phyloP scores from a whole-genome alignment of 2,888 invertebrate species.

The Embidobia sp. region DNA sequence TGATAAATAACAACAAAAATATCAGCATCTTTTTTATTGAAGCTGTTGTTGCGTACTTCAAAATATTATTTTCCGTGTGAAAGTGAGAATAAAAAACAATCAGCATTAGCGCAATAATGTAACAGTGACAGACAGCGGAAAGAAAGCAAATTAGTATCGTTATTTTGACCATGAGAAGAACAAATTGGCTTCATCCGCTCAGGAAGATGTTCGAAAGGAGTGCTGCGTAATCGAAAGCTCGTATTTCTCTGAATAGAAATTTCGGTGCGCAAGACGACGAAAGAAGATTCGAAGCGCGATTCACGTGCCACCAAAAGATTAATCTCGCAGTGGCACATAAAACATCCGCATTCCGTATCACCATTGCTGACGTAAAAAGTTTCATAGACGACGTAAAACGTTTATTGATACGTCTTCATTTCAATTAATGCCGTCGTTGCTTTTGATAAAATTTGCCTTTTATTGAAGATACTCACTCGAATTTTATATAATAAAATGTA shows the following conservation, averaged over 20 bases:
- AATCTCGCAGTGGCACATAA: conserved; percentile 53
- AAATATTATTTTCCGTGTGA: neutral
- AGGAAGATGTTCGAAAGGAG: conserved; percentile 60
- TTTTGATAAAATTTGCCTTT: conserved; percentile 10
- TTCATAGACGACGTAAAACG: conserved; percentile 47
- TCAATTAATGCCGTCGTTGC: conserved; percentile 34
- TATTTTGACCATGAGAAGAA: conserved; percentile 60
- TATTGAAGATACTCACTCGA: too few relatives aligned
- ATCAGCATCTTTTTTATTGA: too few relatives aligned
- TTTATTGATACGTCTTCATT: conserved; percentile 51
- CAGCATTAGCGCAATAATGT: conserved; percentile 2
- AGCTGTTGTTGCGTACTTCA: too few relatives aligned
- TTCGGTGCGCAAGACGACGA: conserved; percentile 39
- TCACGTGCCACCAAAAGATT: conserved; percentile 48
- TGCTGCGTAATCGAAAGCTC: conserved; percentile 63
- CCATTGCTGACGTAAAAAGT: conserved; percentile 34
- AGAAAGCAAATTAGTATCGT: conserved; percentile 62
- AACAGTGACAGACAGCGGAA: conserved; percentile 30
- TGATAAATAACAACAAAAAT: neutral
- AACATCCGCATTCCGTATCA: conserved; percentile 56
- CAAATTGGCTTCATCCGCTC: conserved; percentile 60
- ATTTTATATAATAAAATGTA: too few relatives aligned
- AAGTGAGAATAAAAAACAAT: neutral
- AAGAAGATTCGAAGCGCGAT: conserved; percentile 43
- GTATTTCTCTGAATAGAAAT: conserved; percentile 60